These are phyloP conservation scores for Drosophila anomelani DNA, from an alignment of 2,888 invertebrate species.

Conservation along the genomic window DNA sequence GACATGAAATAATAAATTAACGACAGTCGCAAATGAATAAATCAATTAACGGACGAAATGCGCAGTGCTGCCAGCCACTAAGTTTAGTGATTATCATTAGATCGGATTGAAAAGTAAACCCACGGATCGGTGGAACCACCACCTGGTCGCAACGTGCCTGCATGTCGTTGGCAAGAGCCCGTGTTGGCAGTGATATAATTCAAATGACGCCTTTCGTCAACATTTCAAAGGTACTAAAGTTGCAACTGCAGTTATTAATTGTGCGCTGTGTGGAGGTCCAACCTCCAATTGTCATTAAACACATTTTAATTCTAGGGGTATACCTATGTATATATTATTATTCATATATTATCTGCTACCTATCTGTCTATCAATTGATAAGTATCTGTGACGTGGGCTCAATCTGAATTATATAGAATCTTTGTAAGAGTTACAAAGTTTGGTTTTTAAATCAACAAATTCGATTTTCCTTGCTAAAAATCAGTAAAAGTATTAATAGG, in stretches of 20 bases:
- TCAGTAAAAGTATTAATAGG: not conserved
- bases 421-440: not conserved
- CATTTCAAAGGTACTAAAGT: slow-evolving; percentile 4
- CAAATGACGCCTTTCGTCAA: slow-evolving; percentile 33
- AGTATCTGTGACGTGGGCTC: not conserved
- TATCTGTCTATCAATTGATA: slow-evolving; percentile 3
- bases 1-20: slow-evolving; percentile 39
- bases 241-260: slow-evolving; percentile 10
- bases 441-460: not conserved
- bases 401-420: not conserved
- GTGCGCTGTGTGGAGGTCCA: slow-evolving; percentile 1
- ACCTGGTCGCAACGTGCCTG: slow-evolving; percentile 37
- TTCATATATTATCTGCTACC: not conserved
- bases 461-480: too few species aligned
- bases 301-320: not conserved
- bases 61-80: slow-evolving; percentile 39
- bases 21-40: slow-evolving; percentile 43
- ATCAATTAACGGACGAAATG: slow-evolving; percentile 48
- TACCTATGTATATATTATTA: too few species aligned
- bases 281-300: slow-evolving; percentile 9
- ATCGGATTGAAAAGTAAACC: slow-evolving; percentile 20
- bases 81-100: slow-evolving; percentile 43
- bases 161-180: slow-evolving; percentile 13
- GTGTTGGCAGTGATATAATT: slow-evolving; percentile 26
- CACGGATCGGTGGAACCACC: slow-evolving; percentile 18